Conservation (phyloP, 2,113 vertebrate species). For the Corapipo altera region DNA sequence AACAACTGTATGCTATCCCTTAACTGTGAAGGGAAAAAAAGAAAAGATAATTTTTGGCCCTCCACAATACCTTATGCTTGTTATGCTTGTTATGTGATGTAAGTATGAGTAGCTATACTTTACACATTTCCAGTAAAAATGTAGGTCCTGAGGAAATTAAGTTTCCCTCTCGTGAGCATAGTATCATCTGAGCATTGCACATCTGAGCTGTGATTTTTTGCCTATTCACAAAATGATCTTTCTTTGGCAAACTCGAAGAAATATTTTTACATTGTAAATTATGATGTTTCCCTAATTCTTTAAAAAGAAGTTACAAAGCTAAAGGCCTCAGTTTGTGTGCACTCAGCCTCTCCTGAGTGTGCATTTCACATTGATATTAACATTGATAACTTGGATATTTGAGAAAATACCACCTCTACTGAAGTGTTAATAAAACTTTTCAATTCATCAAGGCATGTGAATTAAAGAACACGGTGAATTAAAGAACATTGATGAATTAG, state of each 20-base stretch:
- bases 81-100: neutral
- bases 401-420: neutral
- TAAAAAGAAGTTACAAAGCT: neutral
- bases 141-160: neutral
- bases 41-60: neutral
- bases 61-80: neutral
- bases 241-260: neutral
- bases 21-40: neutral
- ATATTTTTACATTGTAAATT: neutral
- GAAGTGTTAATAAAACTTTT: neutral
- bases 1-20: neutral
- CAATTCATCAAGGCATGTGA: neutral
- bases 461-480: neutral
- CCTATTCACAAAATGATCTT: neutral
- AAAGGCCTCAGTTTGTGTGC: neutral
- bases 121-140: neutral
- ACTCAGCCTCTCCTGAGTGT: neutral
- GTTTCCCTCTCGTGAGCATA: rapidly evolving
- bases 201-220: neutral
- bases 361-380: neutral
- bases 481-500: neutral
- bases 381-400: neutral
- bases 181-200: neutral
- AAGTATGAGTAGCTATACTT: neutral
- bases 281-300: neutral